These are phyloP conservation scores for Abrostola tripartita DNA, from an alignment of 2,888 invertebrate species.

Conservation along the genomic window DNA sequence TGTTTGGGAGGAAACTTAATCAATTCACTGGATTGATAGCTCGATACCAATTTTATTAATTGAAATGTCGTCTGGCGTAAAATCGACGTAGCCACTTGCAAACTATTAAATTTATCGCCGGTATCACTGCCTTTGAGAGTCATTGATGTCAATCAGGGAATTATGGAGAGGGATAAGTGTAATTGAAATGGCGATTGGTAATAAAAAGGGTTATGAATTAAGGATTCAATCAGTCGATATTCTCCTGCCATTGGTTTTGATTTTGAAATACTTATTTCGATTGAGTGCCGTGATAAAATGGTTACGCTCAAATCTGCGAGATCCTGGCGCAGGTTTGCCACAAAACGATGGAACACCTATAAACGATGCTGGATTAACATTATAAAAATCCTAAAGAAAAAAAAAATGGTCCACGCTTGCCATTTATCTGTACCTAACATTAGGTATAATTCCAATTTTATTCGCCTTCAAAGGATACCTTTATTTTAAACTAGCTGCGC, in stretches of 20 bases:
- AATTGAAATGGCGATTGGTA: constrained; percentile 36
- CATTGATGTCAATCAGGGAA: constrained; percentile 50
- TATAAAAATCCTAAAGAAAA: too few species aligned
- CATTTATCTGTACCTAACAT: too few species aligned
- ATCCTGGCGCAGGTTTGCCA: too few species aligned
- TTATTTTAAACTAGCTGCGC: too few species aligned
- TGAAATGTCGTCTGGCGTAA: constrained; percentile 28
- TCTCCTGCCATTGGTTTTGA: background rate
- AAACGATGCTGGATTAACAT: too few species aligned
- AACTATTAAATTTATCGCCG: constrained; percentile 33
- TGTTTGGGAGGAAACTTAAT: constrained; percentile 19
- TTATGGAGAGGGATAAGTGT: constrained; percentile 24
- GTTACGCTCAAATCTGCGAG: background rate
- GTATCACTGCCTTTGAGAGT: constrained; percentile 30
- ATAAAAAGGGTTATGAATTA: constrained; percentile 24
- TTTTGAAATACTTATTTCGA: background rate
- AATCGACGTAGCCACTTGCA: constrained; percentile 21
- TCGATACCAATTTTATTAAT: constrained; percentile 30
- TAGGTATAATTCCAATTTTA: too few species aligned
- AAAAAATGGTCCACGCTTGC: too few species aligned
- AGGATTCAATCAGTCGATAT: constrained; percentile 10
- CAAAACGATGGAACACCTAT: too few species aligned
- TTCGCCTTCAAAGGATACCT: too few species aligned
- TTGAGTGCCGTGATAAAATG: background rate
- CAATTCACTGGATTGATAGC: constrained; percentile 21